Conservation (phyloP, 2,888 invertebrate genomes). For the Thera britannica region DNA sequence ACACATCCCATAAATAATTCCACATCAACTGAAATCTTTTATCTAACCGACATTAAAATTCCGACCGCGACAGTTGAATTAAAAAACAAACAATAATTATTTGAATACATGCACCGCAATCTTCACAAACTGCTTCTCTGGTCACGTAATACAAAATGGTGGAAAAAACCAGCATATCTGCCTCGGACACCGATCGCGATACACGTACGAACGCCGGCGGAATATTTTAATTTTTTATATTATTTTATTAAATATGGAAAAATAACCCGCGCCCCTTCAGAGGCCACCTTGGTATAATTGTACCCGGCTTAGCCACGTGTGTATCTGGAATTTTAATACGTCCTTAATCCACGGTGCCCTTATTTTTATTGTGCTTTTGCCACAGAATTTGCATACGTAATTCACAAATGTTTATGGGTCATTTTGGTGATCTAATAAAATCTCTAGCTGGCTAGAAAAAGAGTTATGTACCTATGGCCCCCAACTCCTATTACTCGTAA, state of each 20-base stretch:
- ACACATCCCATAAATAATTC: conserved; percentile 41
- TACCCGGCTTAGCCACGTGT: conserved; percentile 59
- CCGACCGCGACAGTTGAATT: conserved; percentile 54
- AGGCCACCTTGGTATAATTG: conserved; percentile 67
- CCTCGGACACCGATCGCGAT: conserved; percentile 79
- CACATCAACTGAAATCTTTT: conserved; percentile 49
- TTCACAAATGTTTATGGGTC: conserved; percentile 55
- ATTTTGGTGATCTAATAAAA: conserved; percentile 40
- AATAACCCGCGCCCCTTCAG: conserved; percentile 57
- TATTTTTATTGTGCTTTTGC: conserved; percentile 74
- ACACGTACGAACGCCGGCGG: conserved; percentile 72
- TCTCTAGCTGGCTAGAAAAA: conserved; percentile 12
- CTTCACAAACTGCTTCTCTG: conserved; percentile 66
- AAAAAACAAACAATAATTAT: conserved; percentile 72
- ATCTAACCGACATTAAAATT: conserved; percentile 59
- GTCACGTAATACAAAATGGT: conserved; percentile 77
- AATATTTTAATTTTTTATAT: conserved; percentile 76
- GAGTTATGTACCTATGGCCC: neutral
- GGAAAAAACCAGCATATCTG: conserved; percentile 64
- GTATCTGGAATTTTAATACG: conserved; percentile 79
- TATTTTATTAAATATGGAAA: conserved; percentile 73
- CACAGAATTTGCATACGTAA: conserved; percentile 66
- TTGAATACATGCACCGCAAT: conserved; percentile 73
- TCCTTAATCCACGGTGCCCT: conserved; percentile 60
- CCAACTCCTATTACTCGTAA: neutral